These are phyloP conservation scores for Actinopyga echinites DNA, from an alignment of 53 echinoderm and acorn worm genomes.

Conservation along the genomic window DNA sequence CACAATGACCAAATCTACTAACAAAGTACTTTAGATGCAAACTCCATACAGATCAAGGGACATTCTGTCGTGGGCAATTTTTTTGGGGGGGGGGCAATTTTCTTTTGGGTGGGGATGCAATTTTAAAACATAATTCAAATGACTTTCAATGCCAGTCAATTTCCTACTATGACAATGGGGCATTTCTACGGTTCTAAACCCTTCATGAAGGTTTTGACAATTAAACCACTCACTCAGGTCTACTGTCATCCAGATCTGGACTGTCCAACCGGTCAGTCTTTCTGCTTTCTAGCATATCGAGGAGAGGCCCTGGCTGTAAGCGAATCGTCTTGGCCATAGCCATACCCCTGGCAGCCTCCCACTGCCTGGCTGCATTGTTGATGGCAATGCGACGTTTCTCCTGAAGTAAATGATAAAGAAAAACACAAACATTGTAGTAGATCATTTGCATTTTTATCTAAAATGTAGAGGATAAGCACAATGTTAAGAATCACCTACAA, in stretches of 20 bases:
- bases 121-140: too few species aligned
- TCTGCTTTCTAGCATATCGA: conserved; percentile 42
- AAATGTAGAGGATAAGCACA: too few species aligned
- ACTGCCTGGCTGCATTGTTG: conserved; percentile 94
- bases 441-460: not conserved
- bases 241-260: conserved; percentile 68
- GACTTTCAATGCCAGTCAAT: too few species aligned
- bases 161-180: too few species aligned
- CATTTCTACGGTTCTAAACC: too few species aligned
- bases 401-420: conserved; percentile 14
- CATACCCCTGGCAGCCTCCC: conserved; percentile 77
- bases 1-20: too few species aligned
- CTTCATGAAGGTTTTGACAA: too few species aligned
- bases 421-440: not conserved
- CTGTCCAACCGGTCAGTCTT: conserved; percentile 33
- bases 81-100: too few species aligned
- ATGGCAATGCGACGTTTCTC: conserved; percentile 91
- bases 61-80: too few species aligned
- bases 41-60: too few species aligned
- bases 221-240: conserved; percentile 69
- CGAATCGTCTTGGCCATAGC: conserved; percentile 81
- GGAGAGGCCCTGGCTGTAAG: conserved; percentile 66
- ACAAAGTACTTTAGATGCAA: too few species aligned
- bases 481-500: not conserved
- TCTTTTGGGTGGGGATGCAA: too few species aligned